These are phyloP conservation scores for Lepidonotus clava DNA, from an alignment of 2,888 invertebrate genomes.

Conservation along the genomic window DNA sequence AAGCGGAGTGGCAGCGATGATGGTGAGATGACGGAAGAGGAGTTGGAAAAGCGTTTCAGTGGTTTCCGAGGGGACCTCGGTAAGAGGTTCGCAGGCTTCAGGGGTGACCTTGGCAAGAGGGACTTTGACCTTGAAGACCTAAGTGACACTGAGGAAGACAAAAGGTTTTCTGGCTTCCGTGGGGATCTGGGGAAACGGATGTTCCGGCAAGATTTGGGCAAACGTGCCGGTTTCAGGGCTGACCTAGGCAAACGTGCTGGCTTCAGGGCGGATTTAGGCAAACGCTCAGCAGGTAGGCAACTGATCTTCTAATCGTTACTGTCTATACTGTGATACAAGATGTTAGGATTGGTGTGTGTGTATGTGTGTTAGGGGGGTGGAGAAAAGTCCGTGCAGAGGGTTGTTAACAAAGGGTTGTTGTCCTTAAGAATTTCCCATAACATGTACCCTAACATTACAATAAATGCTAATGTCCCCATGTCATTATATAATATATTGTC, in stretches of 20 bases:
- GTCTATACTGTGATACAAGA: no score
- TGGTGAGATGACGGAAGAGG: background rate
- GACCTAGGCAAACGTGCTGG: conserved; percentile 47
- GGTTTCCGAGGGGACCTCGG: conserved; percentile 53
- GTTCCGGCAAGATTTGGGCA: conserved; percentile 54
- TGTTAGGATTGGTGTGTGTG: no score
- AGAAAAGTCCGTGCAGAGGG: no score
- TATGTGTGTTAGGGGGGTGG: no score
- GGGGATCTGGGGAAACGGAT: conserved; percentile 47
- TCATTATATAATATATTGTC: no score
- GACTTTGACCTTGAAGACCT: background rate
- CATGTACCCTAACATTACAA: no score
- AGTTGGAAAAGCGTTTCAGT: conserved; percentile 48
- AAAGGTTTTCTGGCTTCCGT: conserved; percentile 51
- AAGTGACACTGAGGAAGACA: conserved; percentile 40
- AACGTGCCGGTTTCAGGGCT: conserved; percentile 38
- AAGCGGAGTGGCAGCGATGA: background rate
- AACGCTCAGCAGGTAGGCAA: conserved; percentile 54
- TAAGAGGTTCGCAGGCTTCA: conserved; percentile 52
- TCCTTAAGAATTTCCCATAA: no score
- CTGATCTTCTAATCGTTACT: no score
- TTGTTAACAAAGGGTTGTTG: no score
- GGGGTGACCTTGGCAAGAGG: conserved; percentile 55
- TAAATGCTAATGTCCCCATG: no score
- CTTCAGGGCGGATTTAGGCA: conserved; percentile 55